Percentiles rank a stretch among this genome's conserved stretches.
phyloP scores from a whole-genome alignment of 2,888 invertebrate genomes.

The Pyrgus malvae region DNA sequence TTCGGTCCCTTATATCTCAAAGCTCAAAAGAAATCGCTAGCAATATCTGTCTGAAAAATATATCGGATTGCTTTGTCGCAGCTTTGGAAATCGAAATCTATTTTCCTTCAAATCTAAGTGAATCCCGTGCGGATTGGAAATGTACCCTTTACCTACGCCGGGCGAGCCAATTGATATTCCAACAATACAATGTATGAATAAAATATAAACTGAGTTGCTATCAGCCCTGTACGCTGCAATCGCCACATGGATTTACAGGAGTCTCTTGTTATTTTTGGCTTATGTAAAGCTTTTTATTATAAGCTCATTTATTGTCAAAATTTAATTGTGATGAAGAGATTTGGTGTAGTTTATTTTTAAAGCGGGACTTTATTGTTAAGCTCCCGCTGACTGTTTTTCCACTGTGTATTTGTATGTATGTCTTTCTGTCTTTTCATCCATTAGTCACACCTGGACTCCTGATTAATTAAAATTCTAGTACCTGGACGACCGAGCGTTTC shows the following conservation, averaged over 20 bases:
- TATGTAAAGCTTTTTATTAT: no score
- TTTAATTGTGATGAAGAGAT: no score
- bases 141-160: slow-evolving; percentile 82
- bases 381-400: no score
- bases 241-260: slow-evolving; percentile 63
- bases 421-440: no score
- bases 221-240: slow-evolving; percentile 70
- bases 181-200: slow-evolving; percentile 83
- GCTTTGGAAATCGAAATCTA: slow-evolving; percentile 82
- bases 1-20: slow-evolving; percentile 79
- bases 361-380: no score
- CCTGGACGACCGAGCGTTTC: no score
- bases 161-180: slow-evolving; percentile 82
- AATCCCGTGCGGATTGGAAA: slow-evolving; percentile 82
- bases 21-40: slow-evolving; percentile 82
- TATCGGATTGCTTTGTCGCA: slow-evolving; percentile 83
- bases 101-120: slow-evolving; percentile 83
- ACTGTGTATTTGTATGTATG: no score
- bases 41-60: slow-evolving; percentile 83
- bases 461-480: no score
- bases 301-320: no score
- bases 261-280: slow-evolving; percentile 54
- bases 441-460: no score
- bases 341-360: no score
- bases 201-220: slow-evolving; percentile 80